A percentile compares a stretch with the other conserved stretches of the same genome.
phyloP scores from a whole-genome alignment of 2,888 invertebrate species.

The Cataglyphis rosenhaueri region DNA sequence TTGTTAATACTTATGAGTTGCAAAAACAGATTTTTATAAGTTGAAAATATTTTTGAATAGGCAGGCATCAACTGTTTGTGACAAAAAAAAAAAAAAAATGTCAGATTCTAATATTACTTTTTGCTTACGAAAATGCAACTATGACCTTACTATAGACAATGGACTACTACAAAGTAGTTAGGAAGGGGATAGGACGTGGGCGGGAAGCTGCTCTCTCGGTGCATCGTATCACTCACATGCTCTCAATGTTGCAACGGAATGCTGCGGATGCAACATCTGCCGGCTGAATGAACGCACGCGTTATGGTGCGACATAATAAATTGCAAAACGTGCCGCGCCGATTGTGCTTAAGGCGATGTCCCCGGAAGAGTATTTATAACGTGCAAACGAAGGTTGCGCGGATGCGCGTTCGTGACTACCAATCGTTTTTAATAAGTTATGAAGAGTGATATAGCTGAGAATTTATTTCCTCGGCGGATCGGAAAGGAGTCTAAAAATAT shows the following conservation, averaged over 20 bases:
- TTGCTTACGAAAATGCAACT: not conserved
- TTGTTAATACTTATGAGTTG: not conserved
- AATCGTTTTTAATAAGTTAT: constrained; percentile 41
- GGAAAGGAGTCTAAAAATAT: constrained; percentile 28
- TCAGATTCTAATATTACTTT: not conserved
- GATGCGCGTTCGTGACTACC: constrained; percentile 34
- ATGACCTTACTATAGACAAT: not conserved
- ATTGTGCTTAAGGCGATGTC: constrained; percentile 32
- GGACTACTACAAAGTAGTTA: not conserved
- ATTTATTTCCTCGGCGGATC: constrained; percentile 27
- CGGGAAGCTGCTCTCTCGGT: constrained; percentile 69
- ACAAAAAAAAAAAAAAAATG: not conserved
- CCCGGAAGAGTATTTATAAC: constrained; percentile 41
- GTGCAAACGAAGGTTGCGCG: constrained; percentile 30
- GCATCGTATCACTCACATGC: constrained; percentile 18
- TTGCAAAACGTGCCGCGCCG: constrained; percentile 31
- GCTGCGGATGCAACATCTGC: constrained; percentile 60
- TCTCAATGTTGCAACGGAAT: constrained; percentile 45
- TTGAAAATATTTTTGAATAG: not conserved
- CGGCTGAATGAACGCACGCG: constrained; percentile 9
- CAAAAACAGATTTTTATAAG: not conserved
- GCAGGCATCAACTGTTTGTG: not conserved
- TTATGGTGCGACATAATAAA: constrained; percentile 37
- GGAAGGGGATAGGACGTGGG: constrained; percentile 57
- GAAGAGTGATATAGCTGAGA: constrained; percentile 11